Conservation (phyloP, 2,888 invertebrate genomes). For the Nymphalis polychloros region DNA sequence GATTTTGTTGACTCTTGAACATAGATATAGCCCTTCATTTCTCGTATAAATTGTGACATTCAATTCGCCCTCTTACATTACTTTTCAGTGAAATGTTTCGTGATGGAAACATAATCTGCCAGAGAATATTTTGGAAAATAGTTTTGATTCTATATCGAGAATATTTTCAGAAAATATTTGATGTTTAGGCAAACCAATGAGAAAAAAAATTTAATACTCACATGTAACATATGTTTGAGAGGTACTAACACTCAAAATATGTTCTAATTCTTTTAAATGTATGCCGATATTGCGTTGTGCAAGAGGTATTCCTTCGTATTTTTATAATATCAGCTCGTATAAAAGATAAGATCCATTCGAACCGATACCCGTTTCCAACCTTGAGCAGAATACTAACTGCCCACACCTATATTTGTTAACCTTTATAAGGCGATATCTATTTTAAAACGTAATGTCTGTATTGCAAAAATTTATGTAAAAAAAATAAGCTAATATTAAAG, state of each 20-base stretch:
- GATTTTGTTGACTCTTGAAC: too few species aligned
- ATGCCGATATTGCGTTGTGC: neutral
- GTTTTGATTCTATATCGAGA: too few species aligned
- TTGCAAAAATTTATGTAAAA: neutral
- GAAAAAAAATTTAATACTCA: neutral
- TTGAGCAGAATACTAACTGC: slow-evolving; percentile 57
- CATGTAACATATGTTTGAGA: neutral
- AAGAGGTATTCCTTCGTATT: slow-evolving; percentile 32
- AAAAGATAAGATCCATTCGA: slow-evolving; percentile 51
- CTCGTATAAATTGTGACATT: too few species aligned
- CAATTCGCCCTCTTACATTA: too few species aligned
- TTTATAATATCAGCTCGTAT: slow-evolving; percentile 20
- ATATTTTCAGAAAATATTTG: too few species aligned
- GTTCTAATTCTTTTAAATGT: neutral
- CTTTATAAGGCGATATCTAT: slow-evolving; percentile 38
- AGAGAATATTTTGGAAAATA: too few species aligned
- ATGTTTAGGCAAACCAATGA: too few species aligned
- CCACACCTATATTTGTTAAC: slow-evolving; percentile 62
- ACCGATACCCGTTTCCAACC: slow-evolving; percentile 53
- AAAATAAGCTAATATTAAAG: neutral
- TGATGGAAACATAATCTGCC: too few species aligned
- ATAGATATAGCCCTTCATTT: too few species aligned
- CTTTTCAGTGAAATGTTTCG: too few species aligned
- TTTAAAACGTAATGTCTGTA: slow-evolving; percentile 29
- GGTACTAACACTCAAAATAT: neutral